Conservation (phyloP, 2,888 invertebrate species). For the Temnothorax ravouxi region DNA sequence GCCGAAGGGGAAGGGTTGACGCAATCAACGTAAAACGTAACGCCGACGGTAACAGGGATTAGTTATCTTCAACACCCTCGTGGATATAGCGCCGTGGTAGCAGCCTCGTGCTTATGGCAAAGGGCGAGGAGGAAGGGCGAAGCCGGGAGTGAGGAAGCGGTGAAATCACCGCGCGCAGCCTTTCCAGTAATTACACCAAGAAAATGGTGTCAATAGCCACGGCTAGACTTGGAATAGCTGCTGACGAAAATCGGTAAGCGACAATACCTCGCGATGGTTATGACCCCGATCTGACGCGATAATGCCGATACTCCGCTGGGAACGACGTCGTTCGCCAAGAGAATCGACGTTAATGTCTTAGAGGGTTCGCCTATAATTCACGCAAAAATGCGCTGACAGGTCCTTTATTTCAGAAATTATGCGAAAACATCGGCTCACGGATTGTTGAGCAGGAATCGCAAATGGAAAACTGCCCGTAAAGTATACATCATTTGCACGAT, state of each 20-base stretch:
- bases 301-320: slow-evolving; percentile 67
- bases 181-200: slow-evolving; percentile 77
- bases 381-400: slow-evolving; percentile 53
- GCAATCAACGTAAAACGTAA: slow-evolving; percentile 86
- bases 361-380: slow-evolving; percentile 43
- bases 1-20: slow-evolving; percentile 83
- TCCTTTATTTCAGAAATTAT: slow-evolving; percentile 31
- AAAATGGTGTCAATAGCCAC: slow-evolving; percentile 73
- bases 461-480: not conserved
- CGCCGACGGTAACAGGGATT: slow-evolving; percentile 85
- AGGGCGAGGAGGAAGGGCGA: slow-evolving; percentile 18
- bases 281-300: slow-evolving; percentile 70
- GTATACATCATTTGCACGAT: not conserved
- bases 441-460: slow-evolving; percentile 42
- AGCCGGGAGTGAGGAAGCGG: slow-evolving; percentile 5
- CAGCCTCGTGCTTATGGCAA: slow-evolving; percentile 61
- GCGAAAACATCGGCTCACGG: slow-evolving; percentile 18
- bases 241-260: slow-evolving; percentile 73
- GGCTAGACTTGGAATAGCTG: slow-evolving; percentile 57
- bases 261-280: slow-evolving; percentile 73
- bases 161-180: slow-evolving; percentile 67
- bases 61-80: slow-evolving; percentile 84
- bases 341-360: slow-evolving; percentile 52
- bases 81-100: slow-evolving; percentile 57
- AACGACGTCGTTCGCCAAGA: slow-evolving; percentile 60